Percentiles rank a stretch among this genome's conserved stretches.
phyloP scores from a whole-genome alignment of 1,140 invertebrate species.

The Drosophila navojoa region DNA sequence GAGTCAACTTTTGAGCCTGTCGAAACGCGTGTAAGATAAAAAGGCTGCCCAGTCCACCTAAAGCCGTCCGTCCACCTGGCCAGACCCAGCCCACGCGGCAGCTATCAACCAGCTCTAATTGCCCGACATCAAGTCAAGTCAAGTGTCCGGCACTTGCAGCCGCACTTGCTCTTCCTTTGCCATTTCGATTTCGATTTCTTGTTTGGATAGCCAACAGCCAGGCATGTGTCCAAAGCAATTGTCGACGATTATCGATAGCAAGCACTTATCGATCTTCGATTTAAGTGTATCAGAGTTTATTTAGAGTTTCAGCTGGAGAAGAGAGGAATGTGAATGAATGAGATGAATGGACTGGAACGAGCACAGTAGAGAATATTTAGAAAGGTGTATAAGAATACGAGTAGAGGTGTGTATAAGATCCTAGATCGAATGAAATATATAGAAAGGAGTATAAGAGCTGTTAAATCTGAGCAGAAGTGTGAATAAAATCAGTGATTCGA shows the following conservation, averaged over 20 bases:
- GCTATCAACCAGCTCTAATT: slow-evolving; percentile 30
- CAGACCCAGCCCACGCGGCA: neutral
- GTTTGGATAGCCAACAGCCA: slow-evolving; percentile 32
- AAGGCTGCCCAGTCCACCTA: slow-evolving; percentile 11
- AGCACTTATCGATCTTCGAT: neutral
- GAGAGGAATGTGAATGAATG: neutral
- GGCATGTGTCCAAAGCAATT: slow-evolving; percentile 15
- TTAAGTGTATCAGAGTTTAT: neutral
- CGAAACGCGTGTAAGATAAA: slow-evolving; percentile 33
- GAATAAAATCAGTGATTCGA: neutral
- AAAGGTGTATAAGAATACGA: too few species aligned
- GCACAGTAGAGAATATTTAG: too few species aligned
- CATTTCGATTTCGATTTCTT: neutral
- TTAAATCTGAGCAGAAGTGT: neutral
- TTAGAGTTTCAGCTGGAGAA: neutral
- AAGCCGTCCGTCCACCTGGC: neutral
- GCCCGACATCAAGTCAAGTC: slow-evolving; percentile 6
- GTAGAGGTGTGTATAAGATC: too few species aligned
- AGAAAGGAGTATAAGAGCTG: neutral
- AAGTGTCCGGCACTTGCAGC: neutral
- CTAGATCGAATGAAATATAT: too few species aligned
- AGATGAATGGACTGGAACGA: neutral
- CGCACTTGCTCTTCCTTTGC: neutral
- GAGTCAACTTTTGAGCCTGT: slow-evolving; percentile 65
- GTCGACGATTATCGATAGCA: slow-evolving; percentile 3